Base-by-base conservation (phyloP, 1,140 invertebrate species). In the Orussus abietinus region DNA sequence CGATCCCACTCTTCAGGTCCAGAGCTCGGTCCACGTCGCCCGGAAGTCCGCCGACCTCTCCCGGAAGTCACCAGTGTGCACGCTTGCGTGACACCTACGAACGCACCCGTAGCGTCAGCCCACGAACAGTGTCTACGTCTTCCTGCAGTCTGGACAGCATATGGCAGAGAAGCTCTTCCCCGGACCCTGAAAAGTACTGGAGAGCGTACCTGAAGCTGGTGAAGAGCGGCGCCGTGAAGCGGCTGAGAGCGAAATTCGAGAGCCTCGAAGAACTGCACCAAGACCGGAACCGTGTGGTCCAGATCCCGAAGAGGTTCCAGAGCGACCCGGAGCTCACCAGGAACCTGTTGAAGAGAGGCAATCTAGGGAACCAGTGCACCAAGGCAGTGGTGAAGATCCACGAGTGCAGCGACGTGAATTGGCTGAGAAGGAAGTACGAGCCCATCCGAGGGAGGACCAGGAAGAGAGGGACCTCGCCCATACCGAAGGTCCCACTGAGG, bases 251-350 rank as follows among this genome's bases (percentile, higher is more conserved):
- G 29, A 83, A 82, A 42, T 91, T 89, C 55, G 88, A 92, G 62
- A 79, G 77, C 37, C 66, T 77, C 44, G 78, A 79, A 25, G 76
- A 77, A 31, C 59, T 74, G 35, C 59, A 77, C 54, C 47, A 45
- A 1, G 30, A 33, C 3, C 40, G 36, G 3, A 47, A 18, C 12
- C 49, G 57, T 30, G 11, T 60, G 9, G 29, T 52, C 1, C 72
- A 72, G 10, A 59, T 68, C 26, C 65, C 78, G 34, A 80, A 84
- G 48, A 75, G 81, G 42, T 82, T 80, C 56, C 80, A 77, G 39
- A 90, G 86, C 66, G 86, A 90, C 65, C 85, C 86, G 10, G 85
- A 88, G 62, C 66, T 90, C 18, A 75, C 79, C 49, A 78, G 82
- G 30, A 75, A 78, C 43, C 51, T 80, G 17, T 59, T 77, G 48